These are phyloP conservation scores for Oreochromis grahami DNA, from an alignment of 2,797 vertebrate genomes.

Conservation along the genomic window DNA sequence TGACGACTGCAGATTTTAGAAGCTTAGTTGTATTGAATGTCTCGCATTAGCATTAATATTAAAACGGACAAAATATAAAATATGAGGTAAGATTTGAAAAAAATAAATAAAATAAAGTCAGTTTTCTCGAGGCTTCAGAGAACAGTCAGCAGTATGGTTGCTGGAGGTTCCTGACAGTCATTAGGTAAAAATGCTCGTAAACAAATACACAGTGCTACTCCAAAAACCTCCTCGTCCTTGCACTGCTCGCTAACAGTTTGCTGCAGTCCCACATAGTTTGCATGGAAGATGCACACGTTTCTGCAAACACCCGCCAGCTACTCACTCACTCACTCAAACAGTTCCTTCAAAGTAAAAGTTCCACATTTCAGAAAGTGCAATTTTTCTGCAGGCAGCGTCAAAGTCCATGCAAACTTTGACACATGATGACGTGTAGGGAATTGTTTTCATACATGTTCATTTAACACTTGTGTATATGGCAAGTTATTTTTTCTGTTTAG, in stretches of 20 bases:
- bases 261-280: not conserved
- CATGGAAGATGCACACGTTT: not conserved
- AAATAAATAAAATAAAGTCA: not conserved
- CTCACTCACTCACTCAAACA: not conserved
- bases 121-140: not conserved
- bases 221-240: not conserved
- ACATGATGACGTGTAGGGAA: not conserved
- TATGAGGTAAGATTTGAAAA: not conserved
- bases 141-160: not conserved
- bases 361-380: not conserved
- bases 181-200: not conserved
- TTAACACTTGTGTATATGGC: not conserved
- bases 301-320: not conserved
- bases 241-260: not conserved
- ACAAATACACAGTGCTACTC: not conserved
- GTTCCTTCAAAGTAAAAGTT: not conserved
- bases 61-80: not conserved
- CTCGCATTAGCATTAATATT: not conserved
- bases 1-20: slow-evolving; percentile 45
- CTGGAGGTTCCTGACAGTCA: not conserved
- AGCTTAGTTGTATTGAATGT: slow-evolving; percentile 34
- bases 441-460: not conserved
- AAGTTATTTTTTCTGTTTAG: not conserved
- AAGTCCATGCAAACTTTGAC: not conserved
- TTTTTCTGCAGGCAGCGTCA: not conserved